phyloP scores from a whole-genome alignment of 2,797 vertebrate species.

The Platyrinchus mystaceus region DNA sequence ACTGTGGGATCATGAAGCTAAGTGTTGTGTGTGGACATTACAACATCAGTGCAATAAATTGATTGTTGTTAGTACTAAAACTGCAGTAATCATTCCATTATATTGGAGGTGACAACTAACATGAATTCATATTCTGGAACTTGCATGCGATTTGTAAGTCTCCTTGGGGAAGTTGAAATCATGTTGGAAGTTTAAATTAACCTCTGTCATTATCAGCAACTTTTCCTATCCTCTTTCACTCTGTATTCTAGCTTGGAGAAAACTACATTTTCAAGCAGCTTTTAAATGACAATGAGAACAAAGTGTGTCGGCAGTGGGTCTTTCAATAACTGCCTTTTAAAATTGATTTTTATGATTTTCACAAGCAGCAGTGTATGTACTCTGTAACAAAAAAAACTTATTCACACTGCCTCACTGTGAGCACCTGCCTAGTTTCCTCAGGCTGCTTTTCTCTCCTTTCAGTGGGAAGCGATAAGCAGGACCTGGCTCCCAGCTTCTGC shows the following conservation, averaged over 20 bases:
- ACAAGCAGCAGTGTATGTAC: not conserved
- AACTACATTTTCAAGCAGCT: not conserved
- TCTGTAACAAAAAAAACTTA: not conserved
- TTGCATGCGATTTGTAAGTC: not conserved
- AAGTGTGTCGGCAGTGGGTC: not conserved
- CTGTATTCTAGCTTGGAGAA: not conserved
- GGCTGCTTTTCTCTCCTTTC: not conserved
- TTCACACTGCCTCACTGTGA: not conserved
- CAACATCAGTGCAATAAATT: constrained; percentile 40
- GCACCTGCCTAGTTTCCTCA: not conserved
- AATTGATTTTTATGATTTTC: constrained; percentile 17
- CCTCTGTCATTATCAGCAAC: not conserved
- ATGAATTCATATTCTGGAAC: constrained; percentile 19
- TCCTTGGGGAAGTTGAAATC: not conserved
- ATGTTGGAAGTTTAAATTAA: constrained; percentile 35
- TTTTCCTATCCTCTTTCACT: not conserved
- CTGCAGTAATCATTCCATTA: not conserved
- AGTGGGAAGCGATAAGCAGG: not conserved
- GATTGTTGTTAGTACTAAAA: not conserved
- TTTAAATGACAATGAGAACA: not conserved
- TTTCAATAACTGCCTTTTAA: constrained; percentile 31
- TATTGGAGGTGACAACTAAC: not conserved
- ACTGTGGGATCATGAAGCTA: constrained; percentile 34
- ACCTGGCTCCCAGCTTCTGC: not conserved
- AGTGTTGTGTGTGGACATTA: constrained; percentile 48